Base-by-base conservation (phyloP, 2,113 vertebrate genomes). In the Nerophis ophidion region DNA sequence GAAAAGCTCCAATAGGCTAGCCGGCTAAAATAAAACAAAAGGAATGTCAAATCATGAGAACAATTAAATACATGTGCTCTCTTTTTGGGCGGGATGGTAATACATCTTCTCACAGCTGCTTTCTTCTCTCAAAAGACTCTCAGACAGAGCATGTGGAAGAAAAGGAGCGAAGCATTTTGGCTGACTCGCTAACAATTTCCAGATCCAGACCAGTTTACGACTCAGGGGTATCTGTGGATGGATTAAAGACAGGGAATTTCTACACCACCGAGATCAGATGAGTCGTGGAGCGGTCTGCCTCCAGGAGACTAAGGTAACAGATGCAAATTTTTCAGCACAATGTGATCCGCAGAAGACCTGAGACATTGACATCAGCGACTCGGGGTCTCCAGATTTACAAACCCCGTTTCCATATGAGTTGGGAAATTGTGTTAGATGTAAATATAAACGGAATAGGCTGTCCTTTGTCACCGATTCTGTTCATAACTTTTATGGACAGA, bases 221-320 rank as follows among this genome's bases (percentile, higher is more conserved):
- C 64, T 9, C 59, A 68, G 17, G 65, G 74, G 5, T 89, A 86
- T 69, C 60, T 91, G 48, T 65, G 75, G 65, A 66, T 90, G 75
- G 80, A 89, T 36, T 60, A 50, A 75, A 68, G 70, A 89, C 81
- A 0, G 89, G 90, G 35, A 75, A 89, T 72, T 48, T 92, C 49
- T 90, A 88, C 66, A 90, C 86, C 10, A 86, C 83, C 44, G 76
- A 81, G 54, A 74, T 65, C 36, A 52, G 60, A 71, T 90, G 48
- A 89, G 91, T 73, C 74, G 87, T 5, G 89, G 91, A 72, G 65
- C 45, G 1, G 65, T 89, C 49, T 92, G 89, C 66, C 84, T 87
- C 0, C 8, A 73, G 61, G 76, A 80, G 66, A 80, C 68, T 64
- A 75, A 42, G 69, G 38, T 5, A 66, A 70, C 11, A 76, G 81